A percentile compares a stretch with the other conserved stretches of the same genome.
Evolutionary conservation across 2,797 vertebrate species (phyloP).

Genomic region (Poeciliopsis presidionis): DNA sequence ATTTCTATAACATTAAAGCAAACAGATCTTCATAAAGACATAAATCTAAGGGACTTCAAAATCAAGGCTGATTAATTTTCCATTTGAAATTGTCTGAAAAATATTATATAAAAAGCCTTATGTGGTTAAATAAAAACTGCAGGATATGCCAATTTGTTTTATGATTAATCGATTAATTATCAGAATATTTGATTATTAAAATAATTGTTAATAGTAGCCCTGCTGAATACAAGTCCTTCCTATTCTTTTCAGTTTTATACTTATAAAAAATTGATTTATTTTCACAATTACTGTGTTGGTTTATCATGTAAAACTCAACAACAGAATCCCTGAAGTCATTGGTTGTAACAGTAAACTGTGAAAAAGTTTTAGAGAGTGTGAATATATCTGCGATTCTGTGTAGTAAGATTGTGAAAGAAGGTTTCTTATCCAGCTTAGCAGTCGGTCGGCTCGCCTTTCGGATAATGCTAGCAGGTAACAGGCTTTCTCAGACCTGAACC

Average conservation of each 20-base stretch:
- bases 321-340: not conserved
- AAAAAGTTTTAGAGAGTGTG: not conserved
- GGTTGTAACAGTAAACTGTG: not conserved
- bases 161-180: too few species aligned
- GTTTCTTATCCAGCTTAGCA: conserved; percentile 36
- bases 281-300: not conserved
- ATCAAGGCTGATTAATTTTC: too few species aligned
- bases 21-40: too few species aligned
- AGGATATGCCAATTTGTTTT: too few species aligned
- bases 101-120: too few species aligned
- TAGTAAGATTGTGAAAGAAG: conserved; percentile 23
- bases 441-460: conserved; percentile 19
- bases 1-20: too few species aligned
- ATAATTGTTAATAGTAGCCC: too few species aligned
- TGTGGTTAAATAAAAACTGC: too few species aligned
- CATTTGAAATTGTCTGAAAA: too few species aligned
- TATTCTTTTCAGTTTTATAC: not conserved
- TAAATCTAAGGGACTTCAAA: too few species aligned
- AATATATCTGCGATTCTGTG: not conserved
- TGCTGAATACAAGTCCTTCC: not conserved
- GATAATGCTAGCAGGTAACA: conserved; percentile 55
- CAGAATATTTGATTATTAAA: too few species aligned
- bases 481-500: conserved; percentile 42
- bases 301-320: not conserved
- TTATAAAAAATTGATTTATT: too few species aligned